Conservation (phyloP, 2,113 vertebrate species). For the Cavia aperea region DNA sequence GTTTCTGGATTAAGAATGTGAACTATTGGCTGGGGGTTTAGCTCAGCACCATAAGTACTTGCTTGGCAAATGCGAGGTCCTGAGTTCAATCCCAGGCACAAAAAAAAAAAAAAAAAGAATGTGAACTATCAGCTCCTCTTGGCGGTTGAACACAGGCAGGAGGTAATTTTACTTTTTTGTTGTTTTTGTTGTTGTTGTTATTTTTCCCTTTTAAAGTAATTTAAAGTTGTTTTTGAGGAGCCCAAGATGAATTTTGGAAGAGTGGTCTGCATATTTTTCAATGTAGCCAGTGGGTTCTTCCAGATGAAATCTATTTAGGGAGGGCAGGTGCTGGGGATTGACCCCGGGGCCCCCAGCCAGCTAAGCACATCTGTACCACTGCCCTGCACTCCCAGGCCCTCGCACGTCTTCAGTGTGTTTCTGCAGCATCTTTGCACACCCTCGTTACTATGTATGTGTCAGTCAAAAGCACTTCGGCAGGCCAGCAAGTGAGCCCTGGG, state of each 20-base stretch:
- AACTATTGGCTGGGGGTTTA: too few species aligned
- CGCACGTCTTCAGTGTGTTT: neutral
- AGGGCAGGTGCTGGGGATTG: neutral
- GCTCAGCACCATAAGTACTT: too few species aligned
- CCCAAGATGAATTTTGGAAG: neutral
- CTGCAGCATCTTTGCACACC: neutral
- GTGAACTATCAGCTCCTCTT: neutral
- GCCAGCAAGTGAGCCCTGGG: neutral
- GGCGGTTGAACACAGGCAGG: neutral
- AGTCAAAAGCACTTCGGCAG: neutral
- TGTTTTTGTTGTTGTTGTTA: neutral
- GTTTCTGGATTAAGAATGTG: neutral
- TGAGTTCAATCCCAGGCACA: too few species aligned
- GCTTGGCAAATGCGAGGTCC: too few species aligned
- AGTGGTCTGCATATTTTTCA: conserved; percentile 6
- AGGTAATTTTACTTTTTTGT: neutral
- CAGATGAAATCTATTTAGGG: neutral
- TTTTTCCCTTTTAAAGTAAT: neutral
- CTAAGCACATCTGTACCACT: neutral
- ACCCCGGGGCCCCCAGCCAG: neutral
- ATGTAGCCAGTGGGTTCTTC: neutral
- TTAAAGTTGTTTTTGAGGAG: neutral
- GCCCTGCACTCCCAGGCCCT: neutral
- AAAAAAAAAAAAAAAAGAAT: neutral
- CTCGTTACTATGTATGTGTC: neutral